A percentile compares a stretch with the other conserved stretches of the same genome.
Evolutionary conservation across 2,797 vertebrate species (phyloP).

Genomic region (Brachyrhaphis roseni): DNA sequence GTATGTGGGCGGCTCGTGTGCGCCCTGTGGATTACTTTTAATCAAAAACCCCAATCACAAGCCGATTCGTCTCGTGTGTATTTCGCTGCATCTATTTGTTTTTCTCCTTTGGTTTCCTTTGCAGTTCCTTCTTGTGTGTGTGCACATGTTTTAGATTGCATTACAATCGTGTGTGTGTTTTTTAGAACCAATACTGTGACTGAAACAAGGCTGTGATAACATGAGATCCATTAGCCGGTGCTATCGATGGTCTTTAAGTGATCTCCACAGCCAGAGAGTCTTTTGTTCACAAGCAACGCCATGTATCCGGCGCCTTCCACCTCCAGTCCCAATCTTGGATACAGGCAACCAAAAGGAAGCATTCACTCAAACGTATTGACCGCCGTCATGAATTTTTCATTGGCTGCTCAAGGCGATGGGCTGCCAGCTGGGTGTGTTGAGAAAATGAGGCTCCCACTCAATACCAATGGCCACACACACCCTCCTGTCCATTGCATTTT

Average conservation of each 20-base stretch:
- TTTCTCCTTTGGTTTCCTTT: constrained; percentile 7
- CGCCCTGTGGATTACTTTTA: constrained; percentile 64
- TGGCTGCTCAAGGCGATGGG: constrained; percentile 58
- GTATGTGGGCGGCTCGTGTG: constrained; percentile 61
- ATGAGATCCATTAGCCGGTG: constrained; percentile 39
- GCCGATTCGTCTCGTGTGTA: constrained; percentile 26
- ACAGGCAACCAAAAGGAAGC: constrained; percentile 56
- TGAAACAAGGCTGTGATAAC: constrained; percentile 11
- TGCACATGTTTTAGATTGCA: neutral
- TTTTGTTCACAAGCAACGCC: neutral
- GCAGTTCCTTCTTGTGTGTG: neutral
- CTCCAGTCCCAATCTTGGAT: constrained; percentile 34
- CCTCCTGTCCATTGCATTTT: constrained; percentile 33
- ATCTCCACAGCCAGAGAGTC: constrained; percentile 11
- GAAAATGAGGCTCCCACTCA: constrained; percentile 45
- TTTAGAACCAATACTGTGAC: neutral
- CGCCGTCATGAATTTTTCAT: constrained; percentile 75
- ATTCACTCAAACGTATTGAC: constrained; percentile 73
- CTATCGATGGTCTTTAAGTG: constrained; percentile 33
- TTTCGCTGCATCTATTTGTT: constrained; percentile 26
- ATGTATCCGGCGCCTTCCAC: constrained; percentile 39
- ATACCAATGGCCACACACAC: constrained; percentile 51
- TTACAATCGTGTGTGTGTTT: neutral
- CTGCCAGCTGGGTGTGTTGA: constrained; percentile 51
- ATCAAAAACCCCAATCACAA: constrained; percentile 64